A percentile compares a stretch with the other conserved stretches of the same genome.
phyloP scores from a whole-genome alignment of 2,888 invertebrate genomes.

The Tinea trinotella region DNA sequence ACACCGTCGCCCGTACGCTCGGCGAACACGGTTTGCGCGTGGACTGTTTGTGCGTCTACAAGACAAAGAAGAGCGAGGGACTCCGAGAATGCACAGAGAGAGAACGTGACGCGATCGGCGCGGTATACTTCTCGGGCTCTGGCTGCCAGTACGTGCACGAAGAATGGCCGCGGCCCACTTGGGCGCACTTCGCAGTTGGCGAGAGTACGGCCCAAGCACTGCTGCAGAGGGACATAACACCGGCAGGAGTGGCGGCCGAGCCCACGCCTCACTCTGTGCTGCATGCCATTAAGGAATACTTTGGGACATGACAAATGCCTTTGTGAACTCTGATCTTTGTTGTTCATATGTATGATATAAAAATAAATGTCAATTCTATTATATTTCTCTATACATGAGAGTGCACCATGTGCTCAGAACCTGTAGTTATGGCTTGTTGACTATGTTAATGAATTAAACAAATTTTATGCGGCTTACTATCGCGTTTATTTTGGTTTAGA shows the following conservation, averaged over 20 bases:
- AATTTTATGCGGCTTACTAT: too few relatives aligned
- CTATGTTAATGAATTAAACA: too few relatives aligned
- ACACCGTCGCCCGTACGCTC: conserved; percentile 41
- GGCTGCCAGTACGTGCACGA: conserved; percentile 38
- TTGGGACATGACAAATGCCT: not conserved
- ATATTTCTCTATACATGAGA: too few relatives aligned
- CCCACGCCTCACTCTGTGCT: conserved; percentile 18
- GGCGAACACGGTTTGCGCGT: conserved; percentile 33
- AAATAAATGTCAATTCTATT: not conserved
- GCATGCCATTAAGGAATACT: not conserved
- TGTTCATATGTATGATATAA: not conserved
- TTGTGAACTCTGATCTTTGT: not conserved
- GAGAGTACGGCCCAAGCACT: conserved; percentile 32
- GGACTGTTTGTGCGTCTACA: conserved; percentile 43
- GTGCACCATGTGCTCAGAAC: not conserved
- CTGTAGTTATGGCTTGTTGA: too few relatives aligned
- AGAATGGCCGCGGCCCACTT: conserved; percentile 24
- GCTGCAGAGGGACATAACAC: conserved; percentile 31
- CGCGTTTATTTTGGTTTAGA: too few relatives aligned
- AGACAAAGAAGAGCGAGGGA: conserved; percentile 52
- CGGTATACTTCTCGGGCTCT: conserved; percentile 62
- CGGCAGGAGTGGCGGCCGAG: not conserved
- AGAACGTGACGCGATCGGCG: conserved; percentile 31
- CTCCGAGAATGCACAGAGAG: conserved; percentile 27
- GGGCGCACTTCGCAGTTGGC: conserved; percentile 23